Evolutionary conservation across 2,797 vertebrate genomes (phyloP).

Genomic region (Cryptoprocta ferox): DNA sequence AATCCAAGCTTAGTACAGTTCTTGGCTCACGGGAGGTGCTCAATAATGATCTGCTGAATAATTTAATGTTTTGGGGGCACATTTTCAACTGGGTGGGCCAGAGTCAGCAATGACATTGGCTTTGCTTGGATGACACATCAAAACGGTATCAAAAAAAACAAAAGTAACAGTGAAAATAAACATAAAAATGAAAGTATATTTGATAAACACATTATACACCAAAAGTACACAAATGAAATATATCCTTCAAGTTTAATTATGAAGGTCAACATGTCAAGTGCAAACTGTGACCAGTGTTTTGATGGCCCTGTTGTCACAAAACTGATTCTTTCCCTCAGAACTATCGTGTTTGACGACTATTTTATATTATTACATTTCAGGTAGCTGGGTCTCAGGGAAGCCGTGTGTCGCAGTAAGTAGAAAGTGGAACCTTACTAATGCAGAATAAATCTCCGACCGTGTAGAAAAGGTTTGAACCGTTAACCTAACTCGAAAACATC

Average conservation of each 20-base stretch:
- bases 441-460: accelerated
- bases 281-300: neutral
- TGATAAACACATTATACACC: neutral
- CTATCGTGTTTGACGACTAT: neutral
- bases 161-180: neutral
- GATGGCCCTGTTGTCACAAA: neutral
- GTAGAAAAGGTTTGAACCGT: neutral
- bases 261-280: neutral
- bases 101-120: neutral
- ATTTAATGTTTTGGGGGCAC: neutral
- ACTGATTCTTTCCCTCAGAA: neutral
- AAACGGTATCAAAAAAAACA: neutral
- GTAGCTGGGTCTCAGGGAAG: neutral
- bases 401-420: accelerated
- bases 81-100: neutral
- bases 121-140: neutral
- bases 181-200: neutral
- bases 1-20: neutral
- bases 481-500: neutral
- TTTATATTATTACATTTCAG: neutral
- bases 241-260: neutral
- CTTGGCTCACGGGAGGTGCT: neutral
- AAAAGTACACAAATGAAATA: neutral
- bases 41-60: neutral
- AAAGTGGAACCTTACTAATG: accelerated